Evolutionary conservation across 2,113 vertebrate genomes (phyloP), one percentile per base, ranked within the genome.

Genomic region (Myanophis thanlyinensis): DNA sequence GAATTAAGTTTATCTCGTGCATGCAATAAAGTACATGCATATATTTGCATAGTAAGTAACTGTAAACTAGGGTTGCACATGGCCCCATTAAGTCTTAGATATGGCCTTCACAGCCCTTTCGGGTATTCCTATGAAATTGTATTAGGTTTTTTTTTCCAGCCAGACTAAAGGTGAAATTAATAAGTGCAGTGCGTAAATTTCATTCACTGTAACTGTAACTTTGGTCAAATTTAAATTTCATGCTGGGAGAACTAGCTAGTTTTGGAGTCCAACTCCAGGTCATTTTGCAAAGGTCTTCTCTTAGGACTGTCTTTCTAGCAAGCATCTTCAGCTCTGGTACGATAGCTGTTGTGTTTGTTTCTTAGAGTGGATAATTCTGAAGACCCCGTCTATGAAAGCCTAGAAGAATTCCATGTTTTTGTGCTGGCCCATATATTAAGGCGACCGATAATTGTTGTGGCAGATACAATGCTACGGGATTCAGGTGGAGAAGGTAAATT

Each of bases 321-420:
- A 2, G 1, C 44, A 0, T 67, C 40, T 93, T 51, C 22, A 22
- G 40, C 0, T 0, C 11, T 51, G 2, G 23, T n/a, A 46, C 87
- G 27, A 23, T 51, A 46, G 8, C 52, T 18, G 11, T 88, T 88
- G 23, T 94, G 4, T 52, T 95, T 40, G 96, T 96, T 87, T 94
- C 95, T 73, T 96, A 99, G 99, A 56, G 98, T 99, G 93, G 99
- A 99, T 95, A 99, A 98, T 95, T 97, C 99, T 1, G 99, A 99
- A 95, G 99, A 99, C 94, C 99, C 99, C 0, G 99, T 99, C 49
- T 99, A 99, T 25, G 99, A 99, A 97, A 99, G 99, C 94, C 97
- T 99, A 87, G 99, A 99, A 91, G 99, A 99, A 96, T 99, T 99
- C 97, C 99, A 99, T 23, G 99, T 99, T 89, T 99, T 99, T 92